Conservation (phyloP, 2,797 vertebrate species). For the Xenops minutus region DNA sequence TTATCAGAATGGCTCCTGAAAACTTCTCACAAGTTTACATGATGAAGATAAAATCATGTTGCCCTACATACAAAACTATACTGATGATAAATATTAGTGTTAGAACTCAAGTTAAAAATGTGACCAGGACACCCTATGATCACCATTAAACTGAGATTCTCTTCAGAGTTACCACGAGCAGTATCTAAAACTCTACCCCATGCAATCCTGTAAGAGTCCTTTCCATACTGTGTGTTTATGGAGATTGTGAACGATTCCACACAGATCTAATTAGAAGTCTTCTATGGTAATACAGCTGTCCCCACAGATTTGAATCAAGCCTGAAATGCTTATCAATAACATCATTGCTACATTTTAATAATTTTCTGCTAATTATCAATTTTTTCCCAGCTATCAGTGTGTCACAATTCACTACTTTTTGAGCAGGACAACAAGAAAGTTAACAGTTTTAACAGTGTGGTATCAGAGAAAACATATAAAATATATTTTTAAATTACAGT, state of each 20-base stretch:
- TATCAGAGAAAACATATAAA: not conserved
- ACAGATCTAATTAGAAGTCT: not conserved
- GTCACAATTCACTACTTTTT: not conserved
- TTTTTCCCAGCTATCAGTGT: not conserved
- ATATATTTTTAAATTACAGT: not conserved
- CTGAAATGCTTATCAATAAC: not conserved
- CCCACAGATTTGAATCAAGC: not conserved
- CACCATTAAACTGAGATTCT: not conserved
- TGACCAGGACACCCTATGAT: not conserved
- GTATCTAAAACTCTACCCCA: not conserved
- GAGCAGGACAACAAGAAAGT: not conserved
- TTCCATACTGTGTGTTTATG: not conserved
- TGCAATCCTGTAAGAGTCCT: not conserved
- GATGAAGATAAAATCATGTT: conserved; percentile 32
- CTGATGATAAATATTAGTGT: not conserved
- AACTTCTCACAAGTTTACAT: conserved; percentile 33
- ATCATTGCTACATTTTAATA: not conserved
- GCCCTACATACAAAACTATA: not conserved
- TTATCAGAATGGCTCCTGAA: conserved; percentile 81
- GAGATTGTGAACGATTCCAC: not conserved
- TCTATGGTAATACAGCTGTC: not conserved
- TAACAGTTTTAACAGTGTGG: not conserved
- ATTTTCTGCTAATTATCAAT: not conserved
- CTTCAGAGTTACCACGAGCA: not conserved
- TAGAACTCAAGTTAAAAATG: not conserved